A percentile compares a stretch with the other conserved stretches of the same genome.
Evolutionary conservation across 2,113 vertebrate species (phyloP).

Genomic region (Muntiacus reevesi): DNA sequence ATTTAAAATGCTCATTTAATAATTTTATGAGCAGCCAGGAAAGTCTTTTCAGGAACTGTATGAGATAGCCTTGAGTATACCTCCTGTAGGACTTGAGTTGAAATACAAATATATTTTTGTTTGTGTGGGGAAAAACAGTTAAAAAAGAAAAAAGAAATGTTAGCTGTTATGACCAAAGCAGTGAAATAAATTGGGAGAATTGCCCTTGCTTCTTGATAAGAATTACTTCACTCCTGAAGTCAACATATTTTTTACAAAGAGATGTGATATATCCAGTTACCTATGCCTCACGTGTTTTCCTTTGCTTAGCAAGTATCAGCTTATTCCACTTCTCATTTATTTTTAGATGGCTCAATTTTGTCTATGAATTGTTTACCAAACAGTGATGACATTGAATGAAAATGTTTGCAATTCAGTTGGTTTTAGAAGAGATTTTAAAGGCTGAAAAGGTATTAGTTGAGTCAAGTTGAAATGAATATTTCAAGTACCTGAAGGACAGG

Average conservation of each 20-base stretch:
- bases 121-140: neutral
- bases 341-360: neutral
- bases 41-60: neutral
- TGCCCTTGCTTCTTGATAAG: neutral
- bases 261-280: neutral
- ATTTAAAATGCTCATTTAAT: neutral
- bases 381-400: neutral
- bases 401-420: neutral
- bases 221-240: neutral
- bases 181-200: neutral
- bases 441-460: neutral
- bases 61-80: neutral
- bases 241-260: neutral
- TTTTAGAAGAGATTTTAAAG: neutral
- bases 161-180: neutral
- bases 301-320: neutral
- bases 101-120: neutral
- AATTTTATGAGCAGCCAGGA: neutral
- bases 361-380: neutral
- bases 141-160: neutral
- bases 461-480: neutral
- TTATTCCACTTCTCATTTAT: neutral
- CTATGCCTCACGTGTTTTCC: accelerated
- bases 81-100: neutral
- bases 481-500: neutral